Evolutionary conservation across 1,140 invertebrate genomes (phyloP).

Genomic region (Eriocheir sinensis): DNA sequence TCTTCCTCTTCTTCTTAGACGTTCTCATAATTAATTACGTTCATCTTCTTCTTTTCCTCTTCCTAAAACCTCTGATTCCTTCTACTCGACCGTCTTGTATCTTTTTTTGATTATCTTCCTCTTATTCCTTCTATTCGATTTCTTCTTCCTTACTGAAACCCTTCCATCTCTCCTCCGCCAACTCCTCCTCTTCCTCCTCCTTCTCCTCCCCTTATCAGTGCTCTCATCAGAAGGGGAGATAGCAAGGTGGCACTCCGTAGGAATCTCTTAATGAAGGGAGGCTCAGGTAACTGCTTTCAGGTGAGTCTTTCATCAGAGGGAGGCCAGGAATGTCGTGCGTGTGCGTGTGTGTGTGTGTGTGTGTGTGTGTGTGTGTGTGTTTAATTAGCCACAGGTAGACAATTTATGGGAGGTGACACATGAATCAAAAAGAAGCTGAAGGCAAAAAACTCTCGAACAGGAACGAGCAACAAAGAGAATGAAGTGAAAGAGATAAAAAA

Average conservation of each 20-base stretch:
- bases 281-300: background rate
- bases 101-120: no score
- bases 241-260: background rate
- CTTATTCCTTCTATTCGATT: no score
- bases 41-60: no score
- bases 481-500: background rate
- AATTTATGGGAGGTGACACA: background rate
- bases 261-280: constrained; percentile 22
- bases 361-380: constrained; percentile 21
- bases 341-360: constrained; percentile 21
- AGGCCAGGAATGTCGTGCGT: background rate
- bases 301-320: background rate
- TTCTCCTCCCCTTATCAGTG: background rate
- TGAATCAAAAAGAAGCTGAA: background rate
- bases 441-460: background rate
- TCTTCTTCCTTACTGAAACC: no score
- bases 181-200: no score
- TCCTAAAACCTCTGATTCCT: no score
- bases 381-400: no score
- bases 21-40: no score
- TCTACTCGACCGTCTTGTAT: no score
- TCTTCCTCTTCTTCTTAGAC: no score
- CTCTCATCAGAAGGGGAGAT: background rate
- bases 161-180: no score
- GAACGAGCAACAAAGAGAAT: no score